phyloP scores from a whole-genome alignment of 2,797 vertebrate genomes.

The Delichon dasypus region DNA sequence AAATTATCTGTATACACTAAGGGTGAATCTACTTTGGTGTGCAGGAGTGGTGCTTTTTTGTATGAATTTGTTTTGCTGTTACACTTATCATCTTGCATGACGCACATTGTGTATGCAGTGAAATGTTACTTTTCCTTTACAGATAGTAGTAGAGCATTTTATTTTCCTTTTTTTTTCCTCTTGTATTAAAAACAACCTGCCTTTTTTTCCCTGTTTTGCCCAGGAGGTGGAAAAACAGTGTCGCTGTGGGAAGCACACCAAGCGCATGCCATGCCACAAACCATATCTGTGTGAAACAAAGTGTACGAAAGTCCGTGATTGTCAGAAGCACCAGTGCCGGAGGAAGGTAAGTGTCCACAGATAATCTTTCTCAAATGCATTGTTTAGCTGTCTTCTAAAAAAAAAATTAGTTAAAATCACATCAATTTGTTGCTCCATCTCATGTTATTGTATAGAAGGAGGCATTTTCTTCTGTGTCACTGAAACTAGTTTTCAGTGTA shows the following conservation, averaged over 20 bases:
- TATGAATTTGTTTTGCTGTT: background rate
- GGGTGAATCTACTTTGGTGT: background rate
- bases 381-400: background rate
- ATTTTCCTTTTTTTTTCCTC: background rate
- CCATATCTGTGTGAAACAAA: slow-evolving; percentile 94
- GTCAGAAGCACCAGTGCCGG: slow-evolving; percentile 91
- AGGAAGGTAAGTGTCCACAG: slow-evolving; percentile 78
- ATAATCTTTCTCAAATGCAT: background rate
- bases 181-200: background rate
- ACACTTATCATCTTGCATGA: background rate
- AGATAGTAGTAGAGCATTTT: background rate
- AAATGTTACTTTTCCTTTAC: background rate
- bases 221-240: slow-evolving; percentile 95
- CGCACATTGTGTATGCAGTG: background rate
- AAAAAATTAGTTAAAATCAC: background rate
- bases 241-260: slow-evolving; percentile 89
- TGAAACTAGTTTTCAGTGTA: background rate
- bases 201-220: background rate
- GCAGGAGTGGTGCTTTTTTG: background rate
- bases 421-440: background rate
- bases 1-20: accelerated
- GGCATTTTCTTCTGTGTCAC: background rate
- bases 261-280: slow-evolving; percentile 88
- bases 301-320: slow-evolving; percentile 86
- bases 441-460: background rate